Evolutionary conservation across 2,797 vertebrate genomes (phyloP).

Genomic region (Octomys mimax): DNA sequence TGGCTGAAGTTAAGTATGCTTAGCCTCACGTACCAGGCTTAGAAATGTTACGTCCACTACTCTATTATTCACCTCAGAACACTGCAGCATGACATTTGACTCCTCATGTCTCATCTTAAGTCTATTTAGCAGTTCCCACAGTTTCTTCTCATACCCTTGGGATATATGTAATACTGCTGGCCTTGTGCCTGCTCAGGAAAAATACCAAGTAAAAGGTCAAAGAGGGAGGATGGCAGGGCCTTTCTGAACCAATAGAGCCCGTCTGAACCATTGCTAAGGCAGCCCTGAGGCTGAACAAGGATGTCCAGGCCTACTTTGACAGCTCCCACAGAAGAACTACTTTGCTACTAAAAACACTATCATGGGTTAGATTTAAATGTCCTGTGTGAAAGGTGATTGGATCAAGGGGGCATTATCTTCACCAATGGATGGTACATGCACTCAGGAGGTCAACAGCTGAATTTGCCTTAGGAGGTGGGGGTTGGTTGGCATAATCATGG

Average conservation of each 20-base stretch:
- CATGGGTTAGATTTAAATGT: not conserved
- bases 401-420: not conserved
- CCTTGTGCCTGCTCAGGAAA: slow-evolving; percentile 8
- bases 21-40: not conserved
- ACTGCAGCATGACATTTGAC: not conserved
- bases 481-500: not conserved
- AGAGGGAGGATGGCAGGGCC: not conserved
- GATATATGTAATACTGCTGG: not conserved
- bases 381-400: not conserved
- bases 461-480: not conserved
- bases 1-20: not conserved
- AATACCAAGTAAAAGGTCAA: slow-evolving; percentile 38
- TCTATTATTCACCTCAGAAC: not conserved
- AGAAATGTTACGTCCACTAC: not conserved
- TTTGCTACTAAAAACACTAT: not conserved
- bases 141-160: not conserved
- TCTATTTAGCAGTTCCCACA: slow-evolving; percentile 8
- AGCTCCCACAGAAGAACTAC: not conserved
- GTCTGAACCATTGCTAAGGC: not conserved
- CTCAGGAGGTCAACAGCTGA: not conserved
- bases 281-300: not conserved
- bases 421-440: not conserved
- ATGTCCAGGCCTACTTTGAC: not conserved
- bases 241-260: not conserved
- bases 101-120: not conserved